Percentiles rank a stretch among this genome's conserved stretches.
phyloP scores from a whole-genome alignment of 2,797 vertebrate species.

The Tokudaia tokunoshimensis region DNA sequence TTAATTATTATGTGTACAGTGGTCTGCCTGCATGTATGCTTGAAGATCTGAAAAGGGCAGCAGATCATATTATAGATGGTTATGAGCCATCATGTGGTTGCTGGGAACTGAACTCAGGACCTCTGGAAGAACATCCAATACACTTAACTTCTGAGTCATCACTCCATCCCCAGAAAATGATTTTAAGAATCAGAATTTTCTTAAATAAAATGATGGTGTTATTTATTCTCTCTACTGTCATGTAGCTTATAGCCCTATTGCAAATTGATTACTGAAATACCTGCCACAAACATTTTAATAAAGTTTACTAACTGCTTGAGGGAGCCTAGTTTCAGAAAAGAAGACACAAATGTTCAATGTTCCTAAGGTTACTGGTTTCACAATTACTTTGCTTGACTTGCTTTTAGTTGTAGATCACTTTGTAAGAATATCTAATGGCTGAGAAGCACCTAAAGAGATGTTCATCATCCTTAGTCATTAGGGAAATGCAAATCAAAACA shows the following conservation, averaged over 20 bases:
- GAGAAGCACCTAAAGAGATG: no score
- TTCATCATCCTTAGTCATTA: no score
- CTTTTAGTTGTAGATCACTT: conserved; percentile 51
- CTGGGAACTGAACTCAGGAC: neutral
- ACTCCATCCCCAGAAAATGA: neutral
- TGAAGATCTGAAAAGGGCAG: neutral
- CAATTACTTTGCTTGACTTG: conserved; percentile 30
- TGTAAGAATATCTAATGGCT: no score
- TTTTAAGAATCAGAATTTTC: conserved; percentile 33
- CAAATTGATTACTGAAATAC: conserved; percentile 65
- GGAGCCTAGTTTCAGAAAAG: conserved; percentile 13
- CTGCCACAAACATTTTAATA: conserved; percentile 55
- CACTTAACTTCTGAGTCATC: neutral
- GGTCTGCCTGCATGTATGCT: neutral
- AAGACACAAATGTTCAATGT: conserved; percentile 40
- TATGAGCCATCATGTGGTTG: neutral
- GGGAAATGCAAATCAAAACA: no score
- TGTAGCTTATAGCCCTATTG: neutral
- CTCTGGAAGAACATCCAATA: neutral
- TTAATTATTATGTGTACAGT: neutral
- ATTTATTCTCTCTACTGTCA: neutral
- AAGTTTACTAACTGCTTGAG: conserved; percentile 59
- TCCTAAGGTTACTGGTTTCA: conserved; percentile 39
- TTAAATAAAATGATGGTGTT: neutral
- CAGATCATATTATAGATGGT: neutral